Conservation (phyloP, 2,888 invertebrate genomes). For the Spisula subtruncata region DNA sequence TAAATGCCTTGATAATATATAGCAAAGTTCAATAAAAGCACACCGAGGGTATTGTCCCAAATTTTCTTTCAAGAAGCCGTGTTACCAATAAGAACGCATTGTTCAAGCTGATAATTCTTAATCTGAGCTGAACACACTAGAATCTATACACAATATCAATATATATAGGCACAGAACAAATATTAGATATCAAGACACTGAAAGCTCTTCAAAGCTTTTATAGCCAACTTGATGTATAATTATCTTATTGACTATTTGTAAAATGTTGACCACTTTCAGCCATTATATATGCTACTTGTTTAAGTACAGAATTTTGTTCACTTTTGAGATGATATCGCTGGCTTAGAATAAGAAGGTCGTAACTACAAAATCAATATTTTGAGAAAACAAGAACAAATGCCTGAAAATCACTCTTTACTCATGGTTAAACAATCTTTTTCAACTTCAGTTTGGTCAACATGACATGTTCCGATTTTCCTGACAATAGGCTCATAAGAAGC, state of each 20-base stretch:
- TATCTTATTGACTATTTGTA: neutral
- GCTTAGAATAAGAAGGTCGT: too few relatives aligned
- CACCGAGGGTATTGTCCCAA: neutral
- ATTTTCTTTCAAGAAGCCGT: conserved; percentile 10
- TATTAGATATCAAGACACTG: conserved; percentile 6
- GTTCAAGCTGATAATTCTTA: conserved; percentile 11
- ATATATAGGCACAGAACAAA: conserved; percentile 22
- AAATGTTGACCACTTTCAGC: neutral
- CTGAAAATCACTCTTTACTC: too few relatives aligned
- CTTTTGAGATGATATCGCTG: neutral
- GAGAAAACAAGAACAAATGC: too few relatives aligned
- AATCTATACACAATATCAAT: neutral
- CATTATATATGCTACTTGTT: neutral
- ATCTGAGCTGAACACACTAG: neutral
- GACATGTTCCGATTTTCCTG: too few relatives aligned
- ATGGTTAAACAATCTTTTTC: too few relatives aligned
- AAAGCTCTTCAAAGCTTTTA: conserved; percentile 14
- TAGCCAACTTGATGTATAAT: neutral
- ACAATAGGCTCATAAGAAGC: too few relatives aligned
- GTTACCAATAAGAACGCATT: neutral
- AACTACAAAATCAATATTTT: too few relatives aligned
- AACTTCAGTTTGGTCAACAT: too few relatives aligned
- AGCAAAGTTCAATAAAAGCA: neutral
- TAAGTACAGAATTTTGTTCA: neutral
- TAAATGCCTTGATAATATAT: neutral